Conservation (phyloP, 1,140 invertebrate genomes). For the Zaprionus camerounensis region DNA sequence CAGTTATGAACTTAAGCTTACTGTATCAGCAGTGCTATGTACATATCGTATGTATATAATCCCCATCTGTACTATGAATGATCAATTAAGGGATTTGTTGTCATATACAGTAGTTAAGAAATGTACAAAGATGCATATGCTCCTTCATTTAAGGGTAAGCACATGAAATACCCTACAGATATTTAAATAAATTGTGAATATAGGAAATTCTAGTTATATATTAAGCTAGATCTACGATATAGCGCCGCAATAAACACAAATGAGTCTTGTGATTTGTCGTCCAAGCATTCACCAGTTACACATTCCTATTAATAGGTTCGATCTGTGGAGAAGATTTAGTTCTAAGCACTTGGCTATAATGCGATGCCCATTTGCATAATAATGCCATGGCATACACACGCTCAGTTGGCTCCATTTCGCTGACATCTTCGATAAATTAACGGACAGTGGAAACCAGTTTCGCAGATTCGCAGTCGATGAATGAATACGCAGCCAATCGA, state of each 20-base stretch:
- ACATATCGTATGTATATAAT: background rate
- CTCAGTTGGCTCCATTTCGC: conserved; percentile 23
- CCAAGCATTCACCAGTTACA: background rate
- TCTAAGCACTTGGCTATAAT: conserved; percentile 27
- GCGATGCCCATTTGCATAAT: conserved; percentile 41
- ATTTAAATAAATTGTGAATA: background rate
- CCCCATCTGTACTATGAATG: background rate
- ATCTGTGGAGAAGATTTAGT: conserved; percentile 7
- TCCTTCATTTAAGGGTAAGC: background rate
- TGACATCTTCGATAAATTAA: conserved; percentile 59
- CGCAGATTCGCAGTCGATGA: conserved; percentile 20
- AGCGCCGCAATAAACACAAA: background rate
- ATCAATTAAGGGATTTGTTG: background rate
- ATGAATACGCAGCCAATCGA: conserved; percentile 26
- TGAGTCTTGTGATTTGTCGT: background rate
- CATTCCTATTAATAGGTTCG: conserved; percentile 4
- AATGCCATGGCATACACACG: conserved; percentile 35
- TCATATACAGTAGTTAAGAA: background rate
- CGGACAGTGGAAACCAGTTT: conserved; percentile 54
- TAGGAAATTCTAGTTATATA: background rate
- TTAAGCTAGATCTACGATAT: background rate
- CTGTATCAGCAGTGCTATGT: background rate
- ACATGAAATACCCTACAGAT: background rate
- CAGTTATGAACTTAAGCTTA: too few relatives aligned
- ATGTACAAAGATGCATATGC: too few relatives aligned